Percentiles rank a stretch among this genome's conserved stretches.
phyloP scores from a whole-genome alignment of 2,113 vertebrate genomes.

The Tachysurus fulvidraco region DNA sequence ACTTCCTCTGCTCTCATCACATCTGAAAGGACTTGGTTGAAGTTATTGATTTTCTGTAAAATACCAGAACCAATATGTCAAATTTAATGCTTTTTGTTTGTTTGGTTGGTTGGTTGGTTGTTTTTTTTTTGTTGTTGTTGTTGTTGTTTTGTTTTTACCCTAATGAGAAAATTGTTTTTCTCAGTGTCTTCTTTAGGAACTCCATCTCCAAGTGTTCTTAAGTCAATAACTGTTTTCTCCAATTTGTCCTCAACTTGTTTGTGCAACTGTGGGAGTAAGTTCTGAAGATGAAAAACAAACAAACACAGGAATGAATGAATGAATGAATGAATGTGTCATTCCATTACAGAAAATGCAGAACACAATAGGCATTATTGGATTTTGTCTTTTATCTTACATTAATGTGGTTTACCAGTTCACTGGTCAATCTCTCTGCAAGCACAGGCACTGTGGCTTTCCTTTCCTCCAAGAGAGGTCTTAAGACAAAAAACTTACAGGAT shows the following conservation, averaged over 20 bases:
- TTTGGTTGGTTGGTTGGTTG: background rate
- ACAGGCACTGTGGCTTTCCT: conserved; percentile 50
- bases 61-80: background rate
- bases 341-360: background rate
- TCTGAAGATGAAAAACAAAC: conserved; percentile 21
- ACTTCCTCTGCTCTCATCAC: conserved; percentile 65
- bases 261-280: conserved; percentile 49
- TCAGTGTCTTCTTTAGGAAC: conserved; percentile 45
- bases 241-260: conserved; percentile 46
- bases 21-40: conserved; percentile 62
- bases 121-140: background rate
- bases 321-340: background rate
- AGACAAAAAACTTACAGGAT: background rate
- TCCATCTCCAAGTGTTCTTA: conserved; percentile 45
- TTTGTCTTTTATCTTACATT: conserved; percentile 11
- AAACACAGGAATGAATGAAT: background rate
- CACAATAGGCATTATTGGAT: too few species aligned
- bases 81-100: background rate
- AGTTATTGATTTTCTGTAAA: conserved; percentile 70
- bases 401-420: conserved; percentile 54
- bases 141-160: conserved; percentile 15
- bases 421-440: conserved; percentile 53
- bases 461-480: conserved; percentile 43
- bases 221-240: conserved; percentile 12
- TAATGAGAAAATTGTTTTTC: conserved; percentile 41